These are phyloP conservation scores for Mycetomoellerius zeteki DNA, from an alignment of 1,140 invertebrate species.

Conservation along the genomic window DNA sequence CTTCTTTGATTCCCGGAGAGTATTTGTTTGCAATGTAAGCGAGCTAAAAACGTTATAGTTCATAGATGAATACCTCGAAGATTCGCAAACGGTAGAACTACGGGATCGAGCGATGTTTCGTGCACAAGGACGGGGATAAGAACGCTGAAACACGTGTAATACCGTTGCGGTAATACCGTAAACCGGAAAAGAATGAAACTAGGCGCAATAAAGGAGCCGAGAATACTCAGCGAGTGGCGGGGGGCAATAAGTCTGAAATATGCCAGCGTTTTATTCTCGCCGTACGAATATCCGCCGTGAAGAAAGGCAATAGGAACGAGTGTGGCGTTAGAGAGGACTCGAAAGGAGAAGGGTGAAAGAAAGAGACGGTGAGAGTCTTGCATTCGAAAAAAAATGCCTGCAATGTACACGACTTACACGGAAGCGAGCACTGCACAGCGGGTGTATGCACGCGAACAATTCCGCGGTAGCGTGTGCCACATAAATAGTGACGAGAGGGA, in stretches of 20 bases:
- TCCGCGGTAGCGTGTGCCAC: slow-evolving; percentile 37
- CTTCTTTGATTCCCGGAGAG: no score
- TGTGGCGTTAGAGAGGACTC: background rate
- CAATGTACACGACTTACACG: slow-evolving; percentile 63
- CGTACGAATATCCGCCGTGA: slow-evolving; percentile 69
- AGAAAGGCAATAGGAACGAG: slow-evolving; percentile 29
- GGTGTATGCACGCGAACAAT: slow-evolving; percentile 66
- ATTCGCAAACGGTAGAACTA: slow-evolving; percentile 63
- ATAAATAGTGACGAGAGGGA: slow-evolving; percentile 55
- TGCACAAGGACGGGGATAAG: slow-evolving; percentile 41
- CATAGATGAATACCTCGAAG: slow-evolving; percentile 37
- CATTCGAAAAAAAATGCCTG: slow-evolving; percentile 70
- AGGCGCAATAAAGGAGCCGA: slow-evolving; percentile 78
- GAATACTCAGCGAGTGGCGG: slow-evolving; percentile 55
- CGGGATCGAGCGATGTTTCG: background rate
- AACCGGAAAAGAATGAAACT: slow-evolving; percentile 80
- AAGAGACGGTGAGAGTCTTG: slow-evolving; percentile 42
- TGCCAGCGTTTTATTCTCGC: slow-evolving; percentile 79
- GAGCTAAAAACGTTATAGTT: background rate
- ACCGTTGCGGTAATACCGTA: slow-evolving; percentile 75
- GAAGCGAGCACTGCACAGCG: slow-evolving; percentile 7
- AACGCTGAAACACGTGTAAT: slow-evolving; percentile 75
- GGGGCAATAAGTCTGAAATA: slow-evolving; percentile 83
- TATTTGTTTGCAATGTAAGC: background rate
- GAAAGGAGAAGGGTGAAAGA: slow-evolving; percentile 25